Percentiles rank a stretch among this genome's conserved stretches.
Conservation (phyloP, 2,113 vertebrate species). For the Tychaedon coryphoeus region DNA sequence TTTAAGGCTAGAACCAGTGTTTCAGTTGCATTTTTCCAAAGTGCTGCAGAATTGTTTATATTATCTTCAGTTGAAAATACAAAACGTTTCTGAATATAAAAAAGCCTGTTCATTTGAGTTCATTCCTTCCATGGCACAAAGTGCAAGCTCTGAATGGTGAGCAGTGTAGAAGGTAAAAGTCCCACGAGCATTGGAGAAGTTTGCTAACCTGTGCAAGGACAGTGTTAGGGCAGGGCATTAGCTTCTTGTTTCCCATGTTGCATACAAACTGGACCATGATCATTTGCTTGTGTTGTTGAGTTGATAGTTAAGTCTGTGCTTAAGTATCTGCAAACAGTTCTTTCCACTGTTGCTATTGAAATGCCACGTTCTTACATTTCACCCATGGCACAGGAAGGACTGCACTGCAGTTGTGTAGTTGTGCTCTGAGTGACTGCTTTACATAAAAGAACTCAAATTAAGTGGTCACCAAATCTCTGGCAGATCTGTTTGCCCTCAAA, state of each 20-base stretch:
- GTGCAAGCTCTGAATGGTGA: background rate
- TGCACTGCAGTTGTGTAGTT: background rate
- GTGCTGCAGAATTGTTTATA: background rate
- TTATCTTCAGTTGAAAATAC: background rate
- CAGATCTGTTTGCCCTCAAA: background rate
- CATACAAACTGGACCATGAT: background rate
- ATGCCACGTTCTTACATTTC: background rate
- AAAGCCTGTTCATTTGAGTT: background rate
- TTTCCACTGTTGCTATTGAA: background rate
- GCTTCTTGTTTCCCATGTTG: background rate
- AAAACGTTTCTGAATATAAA: background rate
- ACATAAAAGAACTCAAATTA: background rate
- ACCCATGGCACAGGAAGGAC: background rate
- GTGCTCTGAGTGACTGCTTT: background rate
- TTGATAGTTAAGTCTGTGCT: background rate
- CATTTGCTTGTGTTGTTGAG: background rate
- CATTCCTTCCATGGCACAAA: background rate
- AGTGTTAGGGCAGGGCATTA: background rate
- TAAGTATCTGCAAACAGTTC: background rate
- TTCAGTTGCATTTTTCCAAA: background rate
- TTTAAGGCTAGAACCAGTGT: background rate
- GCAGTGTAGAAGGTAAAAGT: background rate
- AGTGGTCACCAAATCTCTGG: background rate
- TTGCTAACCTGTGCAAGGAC: background rate
- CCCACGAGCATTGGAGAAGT: background rate